Base-by-base conservation (phyloP, 2,888 invertebrate genomes). In the Coenonympha arcania region DNA sequence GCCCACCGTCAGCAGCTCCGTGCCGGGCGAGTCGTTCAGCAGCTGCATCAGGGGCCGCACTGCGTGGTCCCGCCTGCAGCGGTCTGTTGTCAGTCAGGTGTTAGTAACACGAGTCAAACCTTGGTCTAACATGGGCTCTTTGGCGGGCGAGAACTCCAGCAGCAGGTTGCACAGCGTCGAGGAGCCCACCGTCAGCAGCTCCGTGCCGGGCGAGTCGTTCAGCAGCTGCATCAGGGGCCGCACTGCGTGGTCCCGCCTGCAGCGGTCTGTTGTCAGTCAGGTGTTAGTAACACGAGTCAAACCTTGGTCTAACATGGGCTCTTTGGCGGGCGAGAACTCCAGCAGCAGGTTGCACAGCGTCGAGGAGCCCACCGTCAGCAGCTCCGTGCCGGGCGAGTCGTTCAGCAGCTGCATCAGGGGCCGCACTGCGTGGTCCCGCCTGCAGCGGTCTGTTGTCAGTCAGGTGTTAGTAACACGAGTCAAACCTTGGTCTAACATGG, bases 271-370 rank as follows among this genome's bases (percentile, higher is more conserved):
- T n/a, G n/a, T n/a, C n/a, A n/a, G n/a, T n/a, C n/a, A n/a, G n/a
- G n/a, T n/a, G n/a, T n/a, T n/a, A n/a, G n/a, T n/a, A 47, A 36
- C 52, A 52, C 39, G 56, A 60, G 57, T 64, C 73, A 59, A 63
- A 86, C 87, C 90, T 81, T 89, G 90, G 76, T 96, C 95, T 57
- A 96, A 81, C 85, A 96, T 95, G 24, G 95, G 95, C 82, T 96
- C 95, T 85, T 97, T 97, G 53, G 95, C 95, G 0, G 97, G 97
- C 15, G 96, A 96, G 85, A 98, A 98, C 84, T 97, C 97, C 37
- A 98, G 85, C 26, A 97, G 87, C 40, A 97, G 87, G 83, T 98
- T 98, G 81, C 97, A 97, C 41, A 98, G 87, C 0, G 95, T 95
- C 1, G 96, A 95, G 0, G 96, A 96, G 0, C 95, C 95, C 1